Conservation (phyloP, 2,113 vertebrate species). For the Aythya baeri region DNA sequence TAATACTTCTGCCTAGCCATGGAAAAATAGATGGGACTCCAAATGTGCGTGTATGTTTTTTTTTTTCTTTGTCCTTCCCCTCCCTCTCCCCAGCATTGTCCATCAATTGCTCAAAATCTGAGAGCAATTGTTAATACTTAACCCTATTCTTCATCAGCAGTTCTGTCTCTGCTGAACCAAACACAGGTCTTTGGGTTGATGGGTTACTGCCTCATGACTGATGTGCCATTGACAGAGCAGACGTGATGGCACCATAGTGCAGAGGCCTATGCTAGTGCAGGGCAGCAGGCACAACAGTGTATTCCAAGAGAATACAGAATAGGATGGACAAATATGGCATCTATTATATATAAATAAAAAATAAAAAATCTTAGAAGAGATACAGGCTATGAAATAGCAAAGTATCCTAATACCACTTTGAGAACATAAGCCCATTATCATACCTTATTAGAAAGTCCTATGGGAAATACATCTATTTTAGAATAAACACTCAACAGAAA, state of each 20-base stretch:
- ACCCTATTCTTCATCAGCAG: conserved; percentile 19
- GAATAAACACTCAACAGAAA: neutral
- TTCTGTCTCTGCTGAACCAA: conserved; percentile 6
- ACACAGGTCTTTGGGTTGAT: neutral
- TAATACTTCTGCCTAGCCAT: neutral
- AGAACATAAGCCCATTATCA: neutral
- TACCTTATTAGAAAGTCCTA: neutral
- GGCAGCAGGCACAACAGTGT: neutral
- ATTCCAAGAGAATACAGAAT: neutral
- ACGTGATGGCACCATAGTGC: neutral
- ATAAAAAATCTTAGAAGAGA: neutral
- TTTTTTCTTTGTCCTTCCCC: neutral
- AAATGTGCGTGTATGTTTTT: neutral
- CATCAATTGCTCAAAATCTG: neutral
- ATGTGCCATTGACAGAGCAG: neutral
- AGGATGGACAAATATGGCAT: neutral
- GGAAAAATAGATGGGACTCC: neutral
- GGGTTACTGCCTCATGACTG: neutral
- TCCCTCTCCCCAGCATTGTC: neutral
- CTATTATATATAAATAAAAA: neutral
- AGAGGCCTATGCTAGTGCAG: neutral
- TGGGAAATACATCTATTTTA: neutral
- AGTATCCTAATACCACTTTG: neutral
- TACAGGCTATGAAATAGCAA: neutral
- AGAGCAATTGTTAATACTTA: neutral